phyloP scores from a whole-genome alignment of 1,140 invertebrate genomes.

The Brachionus angularis region DNA sequence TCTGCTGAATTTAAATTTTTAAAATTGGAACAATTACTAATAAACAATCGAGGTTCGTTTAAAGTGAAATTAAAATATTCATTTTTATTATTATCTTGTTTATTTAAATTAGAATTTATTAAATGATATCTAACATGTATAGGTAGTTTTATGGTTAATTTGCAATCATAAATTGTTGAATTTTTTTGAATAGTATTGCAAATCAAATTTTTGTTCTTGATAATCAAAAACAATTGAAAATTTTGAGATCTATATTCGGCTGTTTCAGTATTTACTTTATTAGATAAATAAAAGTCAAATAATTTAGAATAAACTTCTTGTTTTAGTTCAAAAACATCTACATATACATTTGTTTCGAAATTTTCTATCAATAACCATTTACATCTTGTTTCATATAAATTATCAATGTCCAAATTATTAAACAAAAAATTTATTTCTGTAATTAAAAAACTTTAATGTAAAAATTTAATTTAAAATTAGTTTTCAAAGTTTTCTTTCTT shows the following conservation, averaged over 20 bases:
- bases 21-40: too few species aligned
- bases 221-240: background rate
- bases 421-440: too few species aligned
- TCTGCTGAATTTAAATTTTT: too few species aligned
- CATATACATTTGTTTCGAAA: conserved; percentile 6
- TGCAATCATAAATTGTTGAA: background rate
- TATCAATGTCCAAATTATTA: too few species aligned
- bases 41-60: too few species aligned
- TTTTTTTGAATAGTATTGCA: too few species aligned
- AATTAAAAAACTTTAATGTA: too few species aligned
- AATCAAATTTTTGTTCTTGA: background rate
- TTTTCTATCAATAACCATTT: background rate
- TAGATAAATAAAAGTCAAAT: background rate
- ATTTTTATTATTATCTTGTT: too few species aligned
- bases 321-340: conserved; percentile 31
- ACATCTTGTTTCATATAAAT: background rate
- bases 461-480: too few species aligned
- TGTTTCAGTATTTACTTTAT: conserved; percentile 23
- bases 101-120: background rate
- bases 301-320: background rate
- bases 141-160: background rate
- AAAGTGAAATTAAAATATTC: too few species aligned
- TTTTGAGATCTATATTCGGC: conserved; percentile 11
- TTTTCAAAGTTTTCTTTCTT: too few species aligned
- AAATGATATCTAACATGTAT: conserved; percentile 19